Evolutionary conservation across 2,888 invertebrate species (phyloP).

Genomic region (Drosophila formosana): DNA sequence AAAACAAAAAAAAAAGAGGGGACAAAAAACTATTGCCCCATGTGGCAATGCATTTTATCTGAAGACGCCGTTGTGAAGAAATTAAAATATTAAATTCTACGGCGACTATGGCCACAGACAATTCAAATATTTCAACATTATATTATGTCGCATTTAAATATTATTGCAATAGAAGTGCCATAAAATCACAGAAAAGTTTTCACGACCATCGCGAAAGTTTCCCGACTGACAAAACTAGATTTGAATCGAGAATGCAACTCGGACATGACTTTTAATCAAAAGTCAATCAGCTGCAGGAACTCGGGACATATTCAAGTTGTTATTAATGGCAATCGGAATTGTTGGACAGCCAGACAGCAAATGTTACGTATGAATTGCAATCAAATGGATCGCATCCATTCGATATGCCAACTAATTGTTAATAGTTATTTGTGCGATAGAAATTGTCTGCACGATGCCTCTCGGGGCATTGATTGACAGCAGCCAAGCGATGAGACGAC

Average conservation of each 20-base stretch:
- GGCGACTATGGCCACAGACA: no score
- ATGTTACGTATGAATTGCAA: conserved; percentile 5
- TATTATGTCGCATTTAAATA: no score
- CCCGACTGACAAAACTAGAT: not conserved
- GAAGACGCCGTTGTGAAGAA: no score
- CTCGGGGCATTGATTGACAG: conserved; percentile 38
- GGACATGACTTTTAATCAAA: conserved; percentile 8
- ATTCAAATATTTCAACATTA: no score
- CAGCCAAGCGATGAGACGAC: conserved; percentile 3
- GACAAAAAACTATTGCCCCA: not conserved
- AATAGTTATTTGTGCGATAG: conserved; percentile 20
- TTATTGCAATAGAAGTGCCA: no score
- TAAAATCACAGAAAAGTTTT: no score
- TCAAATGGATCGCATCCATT: conserved; percentile 23
- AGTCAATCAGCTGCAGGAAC: conserved; percentile 10
- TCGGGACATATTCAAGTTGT: not conserved
- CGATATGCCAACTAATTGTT: conserved; percentile 45
- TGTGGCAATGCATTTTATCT: conserved; percentile 1
- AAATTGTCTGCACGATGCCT: not conserved
- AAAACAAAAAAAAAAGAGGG: not conserved
- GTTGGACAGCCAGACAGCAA: not conserved
- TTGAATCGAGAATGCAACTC: not conserved
- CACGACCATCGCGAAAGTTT: no score
- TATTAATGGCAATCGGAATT: not conserved
- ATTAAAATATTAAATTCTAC: no score